A percentile compares a stretch with the other conserved stretches of the same genome.
Evolutionary conservation across 2,888 invertebrate genomes (phyloP).

Genomic region (Eupelmus urozonus): DNA sequence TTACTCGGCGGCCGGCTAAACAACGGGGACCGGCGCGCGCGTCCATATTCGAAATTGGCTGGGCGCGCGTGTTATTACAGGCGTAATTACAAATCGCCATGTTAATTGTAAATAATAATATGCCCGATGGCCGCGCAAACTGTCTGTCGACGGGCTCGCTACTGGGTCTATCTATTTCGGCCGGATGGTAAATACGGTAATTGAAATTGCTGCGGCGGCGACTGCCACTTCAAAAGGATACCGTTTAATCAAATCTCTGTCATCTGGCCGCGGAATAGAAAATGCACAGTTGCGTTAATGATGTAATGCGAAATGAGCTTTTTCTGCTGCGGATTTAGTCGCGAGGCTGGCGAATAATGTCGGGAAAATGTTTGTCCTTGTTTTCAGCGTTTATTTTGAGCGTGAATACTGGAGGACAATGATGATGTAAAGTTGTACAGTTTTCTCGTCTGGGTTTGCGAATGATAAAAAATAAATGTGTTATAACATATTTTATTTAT

Average conservation of each 20-base stretch:
- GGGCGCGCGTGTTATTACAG: slow-evolving; percentile 15
- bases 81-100: slow-evolving; percentile 47
- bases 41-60: slow-evolving; percentile 28
- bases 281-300: not conserved
- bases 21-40: not conserved
- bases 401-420: no score
- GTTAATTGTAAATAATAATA: slow-evolving; percentile 52
- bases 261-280: slow-evolving; percentile 30
- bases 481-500: no score
- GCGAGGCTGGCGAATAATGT: no score
- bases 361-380: no score
- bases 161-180: not conserved
- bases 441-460: no score
- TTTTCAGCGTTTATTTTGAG: no score
- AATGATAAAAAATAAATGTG: no score
- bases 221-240: slow-evolving; percentile 27
- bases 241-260: slow-evolving; percentile 5
- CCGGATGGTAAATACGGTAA: slow-evolving; percentile 23
- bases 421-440: no score
- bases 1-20: slow-evolving; percentile 9
- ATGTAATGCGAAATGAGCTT: not conserved
- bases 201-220: slow-evolving; percentile 24
- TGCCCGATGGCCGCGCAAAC: not conserved
- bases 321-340: no score
- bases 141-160: not conserved